phyloP scores from a whole-genome alignment of 2,888 invertebrate genomes.

The Colostygia pectinataria region DNA sequence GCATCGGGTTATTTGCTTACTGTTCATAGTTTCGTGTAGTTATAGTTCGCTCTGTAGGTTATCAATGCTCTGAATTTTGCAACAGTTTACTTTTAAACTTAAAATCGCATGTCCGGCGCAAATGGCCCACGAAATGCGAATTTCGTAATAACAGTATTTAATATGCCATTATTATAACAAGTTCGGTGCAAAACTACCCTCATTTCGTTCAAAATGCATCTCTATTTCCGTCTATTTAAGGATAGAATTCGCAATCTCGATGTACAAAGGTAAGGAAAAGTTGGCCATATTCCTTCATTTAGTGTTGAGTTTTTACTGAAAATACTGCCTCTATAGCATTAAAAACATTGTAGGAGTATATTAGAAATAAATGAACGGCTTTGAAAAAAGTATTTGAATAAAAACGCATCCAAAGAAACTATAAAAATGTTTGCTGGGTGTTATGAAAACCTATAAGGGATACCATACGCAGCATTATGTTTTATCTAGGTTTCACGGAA shows the following conservation, averaged over 20 bases:
- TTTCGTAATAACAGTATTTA: slow-evolving; percentile 62
- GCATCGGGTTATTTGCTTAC: neutral
- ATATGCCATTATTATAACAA: slow-evolving; percentile 59
- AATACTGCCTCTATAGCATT: slow-evolving; percentile 11
- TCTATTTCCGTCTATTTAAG: neutral
- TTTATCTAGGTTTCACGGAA: too few relatives aligned
- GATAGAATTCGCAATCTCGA: slow-evolving; percentile 3
- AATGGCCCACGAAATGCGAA: slow-evolving; percentile 55
- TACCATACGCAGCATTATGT: too few relatives aligned
- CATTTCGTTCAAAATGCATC: slow-evolving; percentile 3
- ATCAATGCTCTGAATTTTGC: slow-evolving; percentile 11
- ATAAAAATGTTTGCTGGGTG: too few relatives aligned
- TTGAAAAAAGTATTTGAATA: too few relatives aligned
- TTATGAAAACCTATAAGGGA: too few relatives aligned
- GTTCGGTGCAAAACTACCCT: slow-evolving; percentile 17
- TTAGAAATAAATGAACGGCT: too few relatives aligned
- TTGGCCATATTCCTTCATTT: slow-evolving; percentile 8
- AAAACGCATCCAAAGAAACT: too few relatives aligned
- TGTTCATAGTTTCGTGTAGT: slow-evolving; percentile 4
- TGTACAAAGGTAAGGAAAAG: slow-evolving; percentile 5
- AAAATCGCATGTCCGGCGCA: slow-evolving; percentile 61
- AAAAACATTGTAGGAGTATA: too few relatives aligned
- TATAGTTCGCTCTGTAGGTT: neutral
- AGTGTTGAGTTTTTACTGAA: slow-evolving; percentile 9
- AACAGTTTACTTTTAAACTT: slow-evolving; percentile 41